Evolutionary conservation across 2,888 invertebrate genomes (phyloP).

Genomic region (Cephalotes varians): DNA sequence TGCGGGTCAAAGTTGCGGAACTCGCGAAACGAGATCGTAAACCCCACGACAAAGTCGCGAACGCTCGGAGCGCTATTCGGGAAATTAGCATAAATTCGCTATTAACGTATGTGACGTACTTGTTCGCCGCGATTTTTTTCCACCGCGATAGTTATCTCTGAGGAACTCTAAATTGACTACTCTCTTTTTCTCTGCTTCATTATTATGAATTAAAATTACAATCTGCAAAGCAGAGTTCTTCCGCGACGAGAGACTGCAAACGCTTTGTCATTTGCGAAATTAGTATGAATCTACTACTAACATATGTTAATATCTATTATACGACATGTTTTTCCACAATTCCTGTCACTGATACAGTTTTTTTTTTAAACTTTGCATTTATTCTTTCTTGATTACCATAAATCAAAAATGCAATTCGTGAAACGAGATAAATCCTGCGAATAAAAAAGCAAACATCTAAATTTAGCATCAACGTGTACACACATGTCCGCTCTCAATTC

Average conservation of each 20-base stretch:
- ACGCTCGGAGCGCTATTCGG: neutral
- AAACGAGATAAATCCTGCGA: neutral
- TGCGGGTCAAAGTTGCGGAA: constrained; percentile 45
- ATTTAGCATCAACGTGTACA: neutral
- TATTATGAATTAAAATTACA: neutral
- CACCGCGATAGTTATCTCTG: neutral
- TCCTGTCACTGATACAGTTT: neutral
- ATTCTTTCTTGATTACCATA: neutral
- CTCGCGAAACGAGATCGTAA: constrained; percentile 49
- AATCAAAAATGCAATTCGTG: neutral
- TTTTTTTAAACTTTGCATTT: neutral
- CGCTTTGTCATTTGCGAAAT: neutral
- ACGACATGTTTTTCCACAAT: neutral
- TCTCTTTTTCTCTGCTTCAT: neutral
- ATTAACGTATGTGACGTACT: neutral
- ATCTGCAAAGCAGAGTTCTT: neutral
- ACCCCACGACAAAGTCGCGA: constrained; percentile 15
- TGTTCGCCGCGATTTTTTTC: neutral
- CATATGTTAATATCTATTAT: neutral
- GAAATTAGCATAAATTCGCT: constrained; percentile 11
- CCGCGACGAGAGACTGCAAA: neutral
- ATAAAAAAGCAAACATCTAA: neutral
- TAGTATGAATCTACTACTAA: neutral
- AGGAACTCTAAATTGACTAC: neutral
- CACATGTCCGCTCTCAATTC: neutral